Conservation (phyloP, 2,113 vertebrate genomes). For the Lucifuga dentata region DNA sequence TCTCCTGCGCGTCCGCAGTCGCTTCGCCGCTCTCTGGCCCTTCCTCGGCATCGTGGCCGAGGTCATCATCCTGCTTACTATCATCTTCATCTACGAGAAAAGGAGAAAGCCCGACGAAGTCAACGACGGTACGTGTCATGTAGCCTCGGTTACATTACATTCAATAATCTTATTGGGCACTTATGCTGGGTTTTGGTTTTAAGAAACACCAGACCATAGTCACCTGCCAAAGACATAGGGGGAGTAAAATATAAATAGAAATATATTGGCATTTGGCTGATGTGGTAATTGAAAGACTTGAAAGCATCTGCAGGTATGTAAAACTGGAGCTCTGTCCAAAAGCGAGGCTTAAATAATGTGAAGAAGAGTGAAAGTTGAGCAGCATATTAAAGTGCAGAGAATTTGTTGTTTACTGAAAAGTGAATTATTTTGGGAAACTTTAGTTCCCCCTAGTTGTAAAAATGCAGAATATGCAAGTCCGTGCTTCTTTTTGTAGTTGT, state of each 20-base stretch:
- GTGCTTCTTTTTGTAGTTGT: slow-evolving; percentile 14
- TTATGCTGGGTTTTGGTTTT: no score
- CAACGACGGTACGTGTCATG: slow-evolving; percentile 91
- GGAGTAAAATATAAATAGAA: no score
- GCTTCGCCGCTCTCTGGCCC: slow-evolving; percentile 94
- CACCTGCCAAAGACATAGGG: no score
- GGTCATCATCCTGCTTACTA: slow-evolving; percentile 92
- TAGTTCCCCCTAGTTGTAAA: slow-evolving; percentile 12
- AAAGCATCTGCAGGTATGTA: no score
- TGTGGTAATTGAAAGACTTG: no score
- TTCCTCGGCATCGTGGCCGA: slow-evolving; percentile 97
- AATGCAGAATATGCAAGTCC: no score
- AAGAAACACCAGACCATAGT: no score
- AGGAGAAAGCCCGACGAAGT: slow-evolving; percentile 94
- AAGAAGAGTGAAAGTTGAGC: no score
- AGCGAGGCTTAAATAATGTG: background rate
- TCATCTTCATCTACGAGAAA: slow-evolving; percentile 99
- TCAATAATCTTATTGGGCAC: no score
- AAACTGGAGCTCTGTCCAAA: background rate
- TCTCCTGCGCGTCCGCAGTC: slow-evolving; percentile 89
- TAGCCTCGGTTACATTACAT: no score
- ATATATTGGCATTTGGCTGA: no score
- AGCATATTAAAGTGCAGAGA: no score
- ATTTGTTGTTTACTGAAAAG: background rate
- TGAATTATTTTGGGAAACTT: slow-evolving; percentile 15